Evolutionary conservation across 2,888 invertebrate genomes (phyloP).

Genomic region (Coelinius sp.): DNA sequence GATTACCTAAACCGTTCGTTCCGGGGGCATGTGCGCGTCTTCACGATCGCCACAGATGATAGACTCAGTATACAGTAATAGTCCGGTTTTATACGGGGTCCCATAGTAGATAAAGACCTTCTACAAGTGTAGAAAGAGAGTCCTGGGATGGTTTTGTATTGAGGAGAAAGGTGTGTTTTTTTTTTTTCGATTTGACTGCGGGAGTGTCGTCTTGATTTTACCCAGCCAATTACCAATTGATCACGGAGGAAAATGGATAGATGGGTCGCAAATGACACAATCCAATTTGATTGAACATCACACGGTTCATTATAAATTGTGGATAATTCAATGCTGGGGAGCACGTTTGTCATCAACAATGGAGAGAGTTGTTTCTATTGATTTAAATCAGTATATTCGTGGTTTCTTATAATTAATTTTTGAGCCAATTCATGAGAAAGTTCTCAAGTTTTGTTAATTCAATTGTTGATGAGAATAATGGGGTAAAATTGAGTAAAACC

Average conservation of each 20-base stretch:
- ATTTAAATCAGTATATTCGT: constrained; percentile 9
- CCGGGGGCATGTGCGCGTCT: constrained; percentile 35
- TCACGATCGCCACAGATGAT: constrained; percentile 40
- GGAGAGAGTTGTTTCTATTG: neutral
- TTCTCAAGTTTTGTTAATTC: neutral
- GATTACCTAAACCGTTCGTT: constrained; percentile 47
- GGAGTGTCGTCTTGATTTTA: constrained; percentile 54
- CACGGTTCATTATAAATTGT: constrained; percentile 58
- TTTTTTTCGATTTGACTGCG: neutral
- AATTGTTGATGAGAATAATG: no score
- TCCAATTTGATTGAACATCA: constrained; percentile 50
- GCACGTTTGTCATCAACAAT: neutral
- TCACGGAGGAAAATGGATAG: constrained; percentile 52
- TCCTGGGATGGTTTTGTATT: neutral
- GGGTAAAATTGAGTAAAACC: no score
- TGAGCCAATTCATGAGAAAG: neutral
- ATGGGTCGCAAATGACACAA: constrained; percentile 53
- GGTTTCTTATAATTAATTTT: neutral
- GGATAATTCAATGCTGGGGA: constrained; percentile 53
- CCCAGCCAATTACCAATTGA: constrained; percentile 61
- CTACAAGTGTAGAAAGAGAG: constrained; percentile 14
- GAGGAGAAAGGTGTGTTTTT: constrained; percentile 4
- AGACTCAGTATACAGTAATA: constrained; percentile 38
- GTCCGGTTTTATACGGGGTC: neutral
- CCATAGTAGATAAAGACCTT: neutral